These are phyloP conservation scores for Mylabris phalerata DNA, from an alignment of 1,140 invertebrate genomes.

Conservation along the genomic window DNA sequence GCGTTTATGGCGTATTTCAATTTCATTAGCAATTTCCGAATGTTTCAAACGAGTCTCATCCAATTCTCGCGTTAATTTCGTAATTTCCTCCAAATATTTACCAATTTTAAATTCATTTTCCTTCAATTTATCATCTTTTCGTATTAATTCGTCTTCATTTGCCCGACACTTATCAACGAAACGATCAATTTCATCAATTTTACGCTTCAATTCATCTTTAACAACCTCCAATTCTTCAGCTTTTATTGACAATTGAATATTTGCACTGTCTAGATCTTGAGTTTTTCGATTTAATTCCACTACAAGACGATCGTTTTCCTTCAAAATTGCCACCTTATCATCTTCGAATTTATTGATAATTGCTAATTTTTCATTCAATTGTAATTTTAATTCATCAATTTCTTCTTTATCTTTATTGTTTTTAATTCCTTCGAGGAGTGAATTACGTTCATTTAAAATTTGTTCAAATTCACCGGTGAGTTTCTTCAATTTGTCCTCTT, in stretches of 20 bases:
- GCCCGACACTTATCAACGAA: conserved; percentile 35
- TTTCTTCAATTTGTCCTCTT: no score
- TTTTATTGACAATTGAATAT: conserved; percentile 46
- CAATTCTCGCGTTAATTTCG: conserved; percentile 45
- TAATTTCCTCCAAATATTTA: conserved; percentile 39
- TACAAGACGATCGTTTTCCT: conserved; percentile 51
- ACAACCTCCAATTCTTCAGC: conserved; percentile 45
- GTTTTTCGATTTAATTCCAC: conserved; percentile 51
- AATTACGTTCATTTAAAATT: no score
- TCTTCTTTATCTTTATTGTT: conserved; percentile 27
- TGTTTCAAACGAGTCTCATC: conserved; percentile 42
- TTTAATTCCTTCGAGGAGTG: no score
- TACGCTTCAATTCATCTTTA: conserved; percentile 22
- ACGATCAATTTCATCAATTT: conserved; percentile 3
- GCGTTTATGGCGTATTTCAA: conserved; percentile 9
- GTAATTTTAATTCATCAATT: conserved; percentile 44
- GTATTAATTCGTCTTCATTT: conserved; percentile 36
- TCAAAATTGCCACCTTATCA: conserved; percentile 41
- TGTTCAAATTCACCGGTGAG: no score
- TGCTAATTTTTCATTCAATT: conserved; percentile 45
- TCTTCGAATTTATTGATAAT: conserved; percentile 44
- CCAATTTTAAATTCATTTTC: conserved; percentile 29
- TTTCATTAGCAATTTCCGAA: conserved; percentile 35
- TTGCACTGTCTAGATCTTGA: conserved; percentile 45
- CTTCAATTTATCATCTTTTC: conserved; percentile 45